Conservation (phyloP, 2,113 vertebrate genomes). For the Upupa epops region DNA sequence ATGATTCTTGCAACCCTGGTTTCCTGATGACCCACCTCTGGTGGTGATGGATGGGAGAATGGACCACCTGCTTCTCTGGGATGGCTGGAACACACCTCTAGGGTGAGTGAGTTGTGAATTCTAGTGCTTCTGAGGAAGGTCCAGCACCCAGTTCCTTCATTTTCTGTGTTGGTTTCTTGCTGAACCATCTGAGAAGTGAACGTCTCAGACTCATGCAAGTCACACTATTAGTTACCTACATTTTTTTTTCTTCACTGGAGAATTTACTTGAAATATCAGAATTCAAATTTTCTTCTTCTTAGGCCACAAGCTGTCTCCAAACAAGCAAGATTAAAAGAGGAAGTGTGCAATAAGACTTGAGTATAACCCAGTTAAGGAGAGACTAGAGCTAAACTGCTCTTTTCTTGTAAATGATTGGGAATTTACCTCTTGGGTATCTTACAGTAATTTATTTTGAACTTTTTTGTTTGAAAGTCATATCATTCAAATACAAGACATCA, state of each 20-base stretch:
- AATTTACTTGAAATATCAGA: background rate
- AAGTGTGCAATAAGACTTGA: background rate
- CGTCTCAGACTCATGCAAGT: background rate
- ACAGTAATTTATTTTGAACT: background rate
- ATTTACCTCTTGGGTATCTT: background rate
- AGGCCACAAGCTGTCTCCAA: background rate
- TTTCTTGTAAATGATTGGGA: background rate
- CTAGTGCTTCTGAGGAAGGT: background rate
- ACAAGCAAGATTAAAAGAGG: background rate
- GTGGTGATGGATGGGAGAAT: background rate
- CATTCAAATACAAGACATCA: background rate
- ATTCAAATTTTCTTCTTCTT: background rate
- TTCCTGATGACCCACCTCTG: background rate
- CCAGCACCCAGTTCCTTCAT: background rate
- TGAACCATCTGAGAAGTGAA: background rate
- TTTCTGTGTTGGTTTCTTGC: background rate
- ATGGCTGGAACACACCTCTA: fast-evolving
- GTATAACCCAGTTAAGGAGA: background rate
- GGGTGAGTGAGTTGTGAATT: background rate
- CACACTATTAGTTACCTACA: background rate
- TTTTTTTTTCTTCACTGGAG: background rate
- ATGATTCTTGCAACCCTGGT: background rate
- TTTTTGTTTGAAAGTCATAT: background rate
- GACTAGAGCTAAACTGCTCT: background rate
- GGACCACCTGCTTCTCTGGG: background rate